Conservation (phyloP, 1,140 invertebrate genomes). For the Musca vetustissima region DNA sequence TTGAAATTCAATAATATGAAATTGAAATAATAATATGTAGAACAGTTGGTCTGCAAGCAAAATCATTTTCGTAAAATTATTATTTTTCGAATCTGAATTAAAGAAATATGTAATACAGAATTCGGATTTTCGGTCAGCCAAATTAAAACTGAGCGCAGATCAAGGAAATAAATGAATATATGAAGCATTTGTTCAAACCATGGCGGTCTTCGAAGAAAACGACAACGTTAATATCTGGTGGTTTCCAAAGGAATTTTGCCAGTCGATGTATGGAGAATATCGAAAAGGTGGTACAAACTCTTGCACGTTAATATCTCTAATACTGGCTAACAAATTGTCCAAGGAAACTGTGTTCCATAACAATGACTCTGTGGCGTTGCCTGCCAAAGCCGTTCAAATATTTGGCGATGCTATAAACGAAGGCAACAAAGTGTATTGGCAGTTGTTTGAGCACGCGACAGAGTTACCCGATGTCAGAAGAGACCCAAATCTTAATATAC, state of each 20-base stretch:
- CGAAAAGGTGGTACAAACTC: slow-evolving; percentile 51
- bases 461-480: slow-evolving; percentile 18
- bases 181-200: slow-evolving; percentile 17
- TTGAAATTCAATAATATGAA: too few species aligned
- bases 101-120: slow-evolving; percentile 23
- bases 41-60: too few species aligned
- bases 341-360: slow-evolving; percentile 43
- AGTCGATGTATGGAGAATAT: slow-evolving; percentile 48
- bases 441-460: slow-evolving; percentile 30
- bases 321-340: slow-evolving; percentile 47
- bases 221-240: slow-evolving; percentile 53
- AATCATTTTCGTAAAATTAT: background rate
- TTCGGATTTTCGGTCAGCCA: background rate
- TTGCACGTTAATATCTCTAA: slow-evolving; percentile 48
- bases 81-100: too few species aligned
- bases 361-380: slow-evolving; percentile 38
- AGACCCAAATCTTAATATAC: slow-evolving; percentile 47
- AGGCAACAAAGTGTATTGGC: slow-evolving; percentile 49
- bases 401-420: slow-evolving; percentile 52
- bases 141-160: background rate
- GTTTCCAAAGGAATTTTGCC: slow-evolving; percentile 50
- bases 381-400: slow-evolving; percentile 41
- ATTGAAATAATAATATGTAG: too few species aligned
- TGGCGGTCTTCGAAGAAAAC: slow-evolving; percentile 50
- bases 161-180: background rate